phyloP scores from a whole-genome alignment of 2,797 vertebrate species.

The Lemur catta region DNA sequence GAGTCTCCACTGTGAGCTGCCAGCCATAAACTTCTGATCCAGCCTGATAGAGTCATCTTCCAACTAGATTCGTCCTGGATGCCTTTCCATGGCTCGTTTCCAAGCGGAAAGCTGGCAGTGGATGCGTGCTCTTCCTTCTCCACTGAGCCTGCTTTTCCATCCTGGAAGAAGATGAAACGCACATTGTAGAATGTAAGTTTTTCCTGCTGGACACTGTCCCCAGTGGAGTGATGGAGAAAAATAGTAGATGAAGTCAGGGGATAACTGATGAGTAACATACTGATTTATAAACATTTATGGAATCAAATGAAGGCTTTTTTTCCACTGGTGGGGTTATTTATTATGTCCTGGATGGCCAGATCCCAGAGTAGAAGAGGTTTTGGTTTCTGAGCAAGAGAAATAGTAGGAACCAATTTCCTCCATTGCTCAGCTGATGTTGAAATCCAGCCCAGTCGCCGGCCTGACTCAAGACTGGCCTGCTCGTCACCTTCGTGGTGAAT shows the following conservation, averaged over 20 bases:
- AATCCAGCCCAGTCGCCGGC: not conserved
- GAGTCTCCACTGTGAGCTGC: not conserved
- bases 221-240: slow-evolving; percentile 57
- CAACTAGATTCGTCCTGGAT: slow-evolving; percentile 50
- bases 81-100: slow-evolving; percentile 35
- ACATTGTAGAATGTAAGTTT: slow-evolving; percentile 60
- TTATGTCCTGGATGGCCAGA: slow-evolving; percentile 60
- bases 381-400: slow-evolving; percentile 64
- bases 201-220: slow-evolving; percentile 60
- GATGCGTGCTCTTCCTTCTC: not conserved
- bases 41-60: slow-evolving; percentile 48
- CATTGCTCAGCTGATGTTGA: not conserved
- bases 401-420: slow-evolving; percentile 35
- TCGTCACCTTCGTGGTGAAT: not conserved
- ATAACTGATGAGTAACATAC: slow-evolving; percentile 74
- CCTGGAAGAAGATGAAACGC: slow-evolving; percentile 63
- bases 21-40: not conserved
- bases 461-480: not conserved
- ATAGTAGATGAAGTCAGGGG: slow-evolving; percentile 77
- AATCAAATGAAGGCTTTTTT: slow-evolving; percentile 69
- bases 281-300: slow-evolving; percentile 76
- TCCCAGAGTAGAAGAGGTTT: slow-evolving; percentile 49
- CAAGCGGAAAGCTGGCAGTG: slow-evolving; percentile 57
- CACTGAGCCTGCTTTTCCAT: slow-evolving; percentile 69
- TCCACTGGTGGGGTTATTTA: slow-evolving; percentile 75